Evolutionary conservation across 2,113 vertebrate genomes (phyloP).

Genomic region (Proterorhinus semilunaris): DNA sequence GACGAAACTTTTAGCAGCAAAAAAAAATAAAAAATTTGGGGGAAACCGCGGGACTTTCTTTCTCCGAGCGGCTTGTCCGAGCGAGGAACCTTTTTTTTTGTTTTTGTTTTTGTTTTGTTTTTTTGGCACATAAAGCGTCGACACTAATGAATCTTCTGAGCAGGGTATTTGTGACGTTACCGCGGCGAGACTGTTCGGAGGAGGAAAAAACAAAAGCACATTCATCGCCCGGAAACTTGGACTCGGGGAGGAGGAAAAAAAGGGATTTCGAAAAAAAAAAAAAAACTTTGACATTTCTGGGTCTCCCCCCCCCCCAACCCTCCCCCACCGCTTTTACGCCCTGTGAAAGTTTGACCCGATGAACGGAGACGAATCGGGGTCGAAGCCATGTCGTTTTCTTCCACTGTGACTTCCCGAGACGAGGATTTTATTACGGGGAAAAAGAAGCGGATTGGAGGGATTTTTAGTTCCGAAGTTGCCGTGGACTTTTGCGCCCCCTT

Average conservation of each 20-base stretch:
- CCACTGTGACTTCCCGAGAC: slow-evolving; percentile 10
- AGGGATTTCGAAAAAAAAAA: background rate
- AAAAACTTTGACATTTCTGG: background rate
- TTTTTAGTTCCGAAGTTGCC: background rate
- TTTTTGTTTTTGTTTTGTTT: no score
- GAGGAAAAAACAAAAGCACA: no score
- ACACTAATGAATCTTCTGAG: no score
- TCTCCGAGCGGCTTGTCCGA: no score
- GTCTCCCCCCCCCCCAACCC: slow-evolving; percentile 15
- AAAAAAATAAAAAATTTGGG: no score
- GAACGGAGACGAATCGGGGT: background rate
- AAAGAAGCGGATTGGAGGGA: slow-evolving; percentile 1
- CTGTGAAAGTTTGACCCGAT: background rate
- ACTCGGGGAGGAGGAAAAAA: background rate
- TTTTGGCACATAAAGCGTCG: no score
- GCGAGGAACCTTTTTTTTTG: no score
- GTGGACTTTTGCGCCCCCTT: slow-evolving; percentile 32
- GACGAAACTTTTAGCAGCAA: no score
- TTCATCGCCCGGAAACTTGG: no score
- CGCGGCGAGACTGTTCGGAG: no score
- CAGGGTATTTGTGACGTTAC: no score
- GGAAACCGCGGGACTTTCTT: no score
- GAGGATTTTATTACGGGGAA: background rate
- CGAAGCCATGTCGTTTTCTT: background rate
- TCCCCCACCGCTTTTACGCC: slow-evolving; percentile 16